Base-by-base conservation (phyloP, 2,888 invertebrate species). In the Rhaphigaster nebulosa region DNA sequence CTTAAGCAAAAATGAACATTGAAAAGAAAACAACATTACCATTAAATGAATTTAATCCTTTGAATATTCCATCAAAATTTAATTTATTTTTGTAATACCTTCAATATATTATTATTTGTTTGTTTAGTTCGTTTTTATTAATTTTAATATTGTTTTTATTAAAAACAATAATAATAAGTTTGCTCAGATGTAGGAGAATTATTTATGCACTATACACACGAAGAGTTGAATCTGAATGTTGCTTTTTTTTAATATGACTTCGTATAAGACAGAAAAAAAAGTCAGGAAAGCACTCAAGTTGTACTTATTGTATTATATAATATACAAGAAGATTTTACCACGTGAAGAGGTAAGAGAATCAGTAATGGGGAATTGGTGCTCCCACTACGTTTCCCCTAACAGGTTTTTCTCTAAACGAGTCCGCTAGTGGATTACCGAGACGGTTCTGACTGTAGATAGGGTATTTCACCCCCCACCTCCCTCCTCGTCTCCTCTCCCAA, bases 361-460 rank as follows among this genome's bases (percentile, higher is more conserved):
- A n/a, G n/a, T 4, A 12, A n/a, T n/a, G 60, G 60, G 60, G 60
- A 8, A 10, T 26, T 10, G 60, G 60, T 60, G 60, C n/a, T 60
- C n/a, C 60, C 60, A n/a, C 60, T n/a, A n/a, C n/a, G 26, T 56
- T 56, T 6, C 56, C 56, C 5, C 26, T 56, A 56, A 56, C 56
- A n/a, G n/a, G 60, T n/a, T 60, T 60, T 60, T 60, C n/a, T n/a
- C n/a, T n/a, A n/a, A n/a, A n/a, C n/a, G n/a, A n/a, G n/a, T 12
- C 60, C n/a, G n/a, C 10, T 60, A 60, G 60, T 60, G 60, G 60
- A 60, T 60, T 60, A 60, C 60, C n/a, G 60, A n/a, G 60, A 12
- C n/a, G 60, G 6, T 60, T 60, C 60, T 60, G 60, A 60, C 60
- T 60, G 60, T n/a, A 60, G 60, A n/a, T 60, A 60, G 60, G 60